Conservation (phyloP, 2,797 vertebrate species). For the Bufotes viridis region DNA sequence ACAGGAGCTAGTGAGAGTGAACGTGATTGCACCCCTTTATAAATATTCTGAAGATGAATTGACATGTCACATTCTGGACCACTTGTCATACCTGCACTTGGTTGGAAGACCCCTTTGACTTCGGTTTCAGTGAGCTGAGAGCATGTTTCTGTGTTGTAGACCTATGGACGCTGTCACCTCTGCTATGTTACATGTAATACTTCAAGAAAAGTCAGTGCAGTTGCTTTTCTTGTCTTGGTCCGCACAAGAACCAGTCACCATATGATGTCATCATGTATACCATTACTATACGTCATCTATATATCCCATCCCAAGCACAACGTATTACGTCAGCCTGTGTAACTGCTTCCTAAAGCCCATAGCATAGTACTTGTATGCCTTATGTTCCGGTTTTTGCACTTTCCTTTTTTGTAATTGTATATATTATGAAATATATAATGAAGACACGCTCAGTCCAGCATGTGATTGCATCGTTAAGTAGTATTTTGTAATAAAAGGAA, state of each 20-base stretch:
- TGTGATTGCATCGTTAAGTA: neutral
- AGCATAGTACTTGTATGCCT: slow-evolving; percentile 28
- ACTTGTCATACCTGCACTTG: neutral
- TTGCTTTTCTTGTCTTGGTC: neutral
- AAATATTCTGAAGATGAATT: neutral
- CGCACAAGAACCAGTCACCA: neutral
- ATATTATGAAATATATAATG: slow-evolving; percentile 13
- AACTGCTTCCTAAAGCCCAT: neutral
- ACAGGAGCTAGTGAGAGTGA: neutral
- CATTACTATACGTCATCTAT: neutral
- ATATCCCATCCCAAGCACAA: slow-evolving; percentile 10
- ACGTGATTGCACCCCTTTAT: neutral
- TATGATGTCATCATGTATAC: neutral
- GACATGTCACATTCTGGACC: neutral
- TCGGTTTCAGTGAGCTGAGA: neutral
- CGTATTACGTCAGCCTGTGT: neutral
- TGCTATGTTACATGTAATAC: neutral
- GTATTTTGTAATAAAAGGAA: slow-evolving; percentile 33
- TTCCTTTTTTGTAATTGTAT: slow-evolving; percentile 22
- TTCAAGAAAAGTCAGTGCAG: neutral
- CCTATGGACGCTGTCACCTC: neutral
- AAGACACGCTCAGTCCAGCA: neutral
- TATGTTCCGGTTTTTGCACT: slow-evolving; percentile 23
- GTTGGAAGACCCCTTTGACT: neutral
- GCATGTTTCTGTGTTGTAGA: neutral